A percentile compares a stretch with the other conserved stretches of the same genome.
phyloP scores from a whole-genome alignment of 2,113 vertebrate genomes.

The Aphelocoma coerulescens region DNA sequence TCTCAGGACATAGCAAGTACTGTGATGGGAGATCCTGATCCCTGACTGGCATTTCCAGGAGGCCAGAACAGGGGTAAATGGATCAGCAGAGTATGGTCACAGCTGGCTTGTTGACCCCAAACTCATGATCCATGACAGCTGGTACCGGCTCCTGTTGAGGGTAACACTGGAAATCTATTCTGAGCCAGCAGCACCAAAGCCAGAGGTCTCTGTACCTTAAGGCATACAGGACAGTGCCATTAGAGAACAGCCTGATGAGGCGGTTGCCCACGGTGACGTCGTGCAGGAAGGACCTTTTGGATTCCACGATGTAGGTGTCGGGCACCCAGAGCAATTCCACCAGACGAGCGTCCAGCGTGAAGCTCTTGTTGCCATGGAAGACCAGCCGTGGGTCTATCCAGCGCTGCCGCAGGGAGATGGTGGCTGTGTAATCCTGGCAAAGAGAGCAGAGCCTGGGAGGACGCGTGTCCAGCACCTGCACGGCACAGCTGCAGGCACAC shows the following conservation, averaged over 20 bases:
- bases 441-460: background rate
- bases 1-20: background rate
- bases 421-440: conserved; percentile 86
- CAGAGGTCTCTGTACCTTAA: conserved; percentile 73
- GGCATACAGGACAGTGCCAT: conserved; percentile 86
- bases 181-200: background rate
- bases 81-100: background rate
- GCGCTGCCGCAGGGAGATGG: conserved; percentile 84
- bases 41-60: background rate
- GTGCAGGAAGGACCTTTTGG: conserved; percentile 88
- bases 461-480: fast-evolving
- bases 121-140: fast-evolving
- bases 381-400: conserved; percentile 84
- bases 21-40: background rate
- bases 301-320: conserved; percentile 90
- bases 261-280: conserved; percentile 87
- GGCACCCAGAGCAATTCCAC: conserved; percentile 90
- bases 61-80: background rate
- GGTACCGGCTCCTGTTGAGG: background rate
- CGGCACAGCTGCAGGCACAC: fast-evolving
- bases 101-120: background rate
- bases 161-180: background rate
- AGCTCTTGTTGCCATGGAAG: conserved; percentile 86
- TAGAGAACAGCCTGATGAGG: conserved; percentile 87
- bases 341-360: conserved; percentile 85